Evolutionary conservation across 1,140 invertebrate genomes (phyloP), one percentile per base, ranked within the genome.

Genomic region (Piezodorus guildinii): DNA sequence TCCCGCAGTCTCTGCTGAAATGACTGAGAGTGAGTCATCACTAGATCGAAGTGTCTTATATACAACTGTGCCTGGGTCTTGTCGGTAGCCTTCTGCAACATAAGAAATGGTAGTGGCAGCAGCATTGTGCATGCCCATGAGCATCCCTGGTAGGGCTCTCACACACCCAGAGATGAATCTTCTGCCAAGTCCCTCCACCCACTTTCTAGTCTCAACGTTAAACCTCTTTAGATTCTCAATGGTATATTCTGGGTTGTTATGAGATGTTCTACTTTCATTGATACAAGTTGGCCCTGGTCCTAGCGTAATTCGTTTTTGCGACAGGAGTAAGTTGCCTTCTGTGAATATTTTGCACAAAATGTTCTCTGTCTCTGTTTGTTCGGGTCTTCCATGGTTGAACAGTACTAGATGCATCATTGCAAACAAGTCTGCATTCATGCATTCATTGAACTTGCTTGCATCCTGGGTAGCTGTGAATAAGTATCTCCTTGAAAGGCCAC

Each of bases 101-200:
- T 6, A 56, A 1, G 52, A 14, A 6, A 61, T 10, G n/a, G 30
- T 46, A 1, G 60, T 46, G 5, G 39, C 21, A 2, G 43, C 19
- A 23, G 39, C 34, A 46, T 61, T 61, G 17, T 45, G 43, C 60
- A 61, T 61, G 3, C 60, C 60, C 60, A 60, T 61, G 2, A 61
- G 25, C 60, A 61, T 44, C 15, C 60, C 60, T 12, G 39, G n/a
- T 3, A 43, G 5, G 0, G 60, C 39, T 25, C 10, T 17, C 5
- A 61, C 16, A 44, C 46, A 61, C 3, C 19, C 60, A 6, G 43
- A 1, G 4, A 1, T 2, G 8, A 43, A 39, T 39, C n/a, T 25
- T 5, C 2, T 6, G 1, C 1, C 14, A 6, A 49, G 3, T 1
- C 2, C 8, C 1, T 3, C 1, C 1, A 43, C 2, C 58, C 30